Base-by-base conservation (phyloP, 2,888 invertebrate genomes). In the Leptopilina drosophilae region DNA sequence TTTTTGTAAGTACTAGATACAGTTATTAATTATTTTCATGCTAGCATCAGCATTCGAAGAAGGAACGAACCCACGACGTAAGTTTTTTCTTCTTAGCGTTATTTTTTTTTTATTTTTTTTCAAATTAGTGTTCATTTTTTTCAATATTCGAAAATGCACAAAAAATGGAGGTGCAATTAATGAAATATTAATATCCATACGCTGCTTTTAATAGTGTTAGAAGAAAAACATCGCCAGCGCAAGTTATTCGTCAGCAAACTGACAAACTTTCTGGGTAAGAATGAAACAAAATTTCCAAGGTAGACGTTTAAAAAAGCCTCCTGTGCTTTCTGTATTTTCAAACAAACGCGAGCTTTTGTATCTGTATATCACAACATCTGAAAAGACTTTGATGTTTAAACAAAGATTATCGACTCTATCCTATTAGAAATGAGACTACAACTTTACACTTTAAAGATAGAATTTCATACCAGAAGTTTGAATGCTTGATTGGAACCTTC, bases 151-250 rank as follows among this genome's bases (percentile, higher is more conserved):
- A 12, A 49, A 49, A 49, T 49, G 49, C 49, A 78, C 67, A 59
- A 79, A 82, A 76, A 66, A 80, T 76, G 76, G 49, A 82, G 77
- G 59, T n/a, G 77, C 81, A 79, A 87, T 86, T 87, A 87, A 88
- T 83, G 84, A 81, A 85, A 83, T 82, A 76, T 87, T 87, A 80
- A 87, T 86, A 87, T 89, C 86, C 88, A 86, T 87, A 86, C 87
- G 90, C 91, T 92, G 90, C 90, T 90, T 87, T 87, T 87, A 85
- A 89, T 88, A 96, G 96, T 93, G 95, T 96, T 90, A 94, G 96
- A 90, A 94, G 96, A 92, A 96, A 96, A 93, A 94, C 95, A 87
- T 95, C 96, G 82, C 95, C 95, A 78, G 96, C 93, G 79, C 88
- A 90, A 87, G 86, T 89, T 84, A 87, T 85, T 84, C 89, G 87